Base-by-base conservation (phyloP, 2,113 vertebrate species). In the Anoplopoma fimbria region DNA sequence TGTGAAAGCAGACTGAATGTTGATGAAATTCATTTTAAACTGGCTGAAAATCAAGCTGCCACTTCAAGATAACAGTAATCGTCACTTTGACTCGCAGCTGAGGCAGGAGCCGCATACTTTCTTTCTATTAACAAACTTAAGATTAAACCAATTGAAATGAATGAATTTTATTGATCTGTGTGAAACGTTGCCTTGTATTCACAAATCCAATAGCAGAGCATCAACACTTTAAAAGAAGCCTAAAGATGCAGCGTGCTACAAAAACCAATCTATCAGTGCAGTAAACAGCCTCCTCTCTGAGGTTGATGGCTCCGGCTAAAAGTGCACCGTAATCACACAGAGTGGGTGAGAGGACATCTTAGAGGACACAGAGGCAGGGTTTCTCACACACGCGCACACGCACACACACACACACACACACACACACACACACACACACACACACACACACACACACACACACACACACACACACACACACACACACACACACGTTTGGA, bases 281-380 rank as follows among this genome's bases (percentile, higher is more conserved):
- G 67, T 65, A 69, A 89, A 83, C 79, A 55, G 82, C 61, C 64
- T 69, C 62, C 34, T 81, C 60, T 68, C 55, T 21, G 60, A 31
- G 69, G 69, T 53, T 53, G 77, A 88, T 65, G 82, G 75, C 78
- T 77, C 42, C 53, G 9, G 64, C 75, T 80, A 58, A 89, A 90
- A 90, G 73, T 82, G 89, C 91, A 83, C 62, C 8, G 88, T 92
- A 85, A 93, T 89, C 86, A 82, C 78, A 51, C 78, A 53, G 83
- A 69, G 77, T 51, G 82, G 73, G 78, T 21, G 71, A 82, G 78
- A 76, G 91, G 87, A 87, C 90, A 58, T 70, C 64, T 74, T 83
- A 47, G 75, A 91, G 89, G 85, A 87, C 89, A 83, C n/a, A 6
- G 36, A 15, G 42, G n/a, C n/a, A n/a, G n/a, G n/a, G n/a, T n/a